phyloP scores from a whole-genome alignment of 2,113 vertebrate species.

The Euleptes europaea region DNA sequence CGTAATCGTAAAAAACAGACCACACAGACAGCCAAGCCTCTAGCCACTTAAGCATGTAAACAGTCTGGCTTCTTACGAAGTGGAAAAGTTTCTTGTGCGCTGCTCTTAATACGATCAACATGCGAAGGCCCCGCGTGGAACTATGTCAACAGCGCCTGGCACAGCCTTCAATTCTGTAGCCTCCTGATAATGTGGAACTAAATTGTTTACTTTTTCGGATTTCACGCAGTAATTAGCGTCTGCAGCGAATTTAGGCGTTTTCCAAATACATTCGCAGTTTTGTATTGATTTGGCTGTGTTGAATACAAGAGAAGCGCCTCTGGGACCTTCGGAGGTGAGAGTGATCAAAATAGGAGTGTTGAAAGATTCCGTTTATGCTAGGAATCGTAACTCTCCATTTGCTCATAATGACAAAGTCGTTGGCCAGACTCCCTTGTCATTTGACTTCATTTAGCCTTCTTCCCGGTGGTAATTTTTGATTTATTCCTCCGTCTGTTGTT shows the following conservation, averaged over 20 bases:
- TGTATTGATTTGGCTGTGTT: constrained; percentile 53
- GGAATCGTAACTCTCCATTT: neutral
- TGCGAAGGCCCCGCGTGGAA: constrained; percentile 76
- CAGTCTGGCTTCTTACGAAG: constrained; percentile 84
- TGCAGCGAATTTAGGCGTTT: constrained; percentile 62
- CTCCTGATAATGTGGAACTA: constrained; percentile 73
- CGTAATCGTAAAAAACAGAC: constrained; percentile 84
- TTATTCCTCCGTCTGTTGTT: neutral
- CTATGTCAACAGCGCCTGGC: constrained; percentile 83
- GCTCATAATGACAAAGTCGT: neutral
- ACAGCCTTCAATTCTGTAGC: constrained; percentile 67
- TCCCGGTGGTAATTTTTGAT: neutral
- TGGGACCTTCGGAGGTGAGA: constrained; percentile 6
- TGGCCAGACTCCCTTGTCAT: neutral
- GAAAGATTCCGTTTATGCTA: neutral
- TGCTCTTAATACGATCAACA: constrained; percentile 82
- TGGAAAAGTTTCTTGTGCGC: constrained; percentile 80
- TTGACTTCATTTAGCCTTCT: neutral
- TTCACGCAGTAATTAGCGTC: constrained; percentile 70
- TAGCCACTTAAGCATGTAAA: constrained; percentile 83
- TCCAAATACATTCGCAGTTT: constrained; percentile 63
- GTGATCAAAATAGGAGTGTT: constrained; percentile 13
- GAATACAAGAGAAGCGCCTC: constrained; percentile 53
- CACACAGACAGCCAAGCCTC: constrained; percentile 83
- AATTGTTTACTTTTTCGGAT: constrained; percentile 75